Evolutionary conservation across 2,797 vertebrate species (phyloP), one percentile per base, ranked within the genome.

Genomic region (Platalea minor): DNA sequence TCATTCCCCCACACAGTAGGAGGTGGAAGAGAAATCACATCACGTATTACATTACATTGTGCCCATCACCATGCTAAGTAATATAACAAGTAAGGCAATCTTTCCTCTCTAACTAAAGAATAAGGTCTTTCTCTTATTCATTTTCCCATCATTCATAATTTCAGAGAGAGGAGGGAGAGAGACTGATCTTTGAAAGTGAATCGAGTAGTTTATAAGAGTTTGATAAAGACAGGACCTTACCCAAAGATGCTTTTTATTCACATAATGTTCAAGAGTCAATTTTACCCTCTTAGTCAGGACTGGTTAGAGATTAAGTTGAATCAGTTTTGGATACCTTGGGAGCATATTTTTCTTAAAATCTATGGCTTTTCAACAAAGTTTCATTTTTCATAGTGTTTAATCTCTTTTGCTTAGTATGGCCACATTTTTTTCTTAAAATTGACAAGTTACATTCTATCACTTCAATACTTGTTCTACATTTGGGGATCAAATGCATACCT

Each of bases 371-470:
- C 70, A 81, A 81, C 50, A 88, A 11, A 39, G 60, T 65, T 87
- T 68, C 51, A 87, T 91, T 94, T 93, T 86, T 91, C 83, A 79
- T 14, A n/a, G 29, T 35, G 25, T 77, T 95, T 90, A 89, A 91
- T 95, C 59, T 89, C 80, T 85, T 93, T 75, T 78, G 17, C 69
- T 91, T 84, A 89, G 53, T 35, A 76, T 39, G 53, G 64, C 31
- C 11, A 17, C 39, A 37, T 69, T 78, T 93, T 79, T 82, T 86
- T 80, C 59, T 91, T 90, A 75, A 86, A 69, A 73, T 79, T 45
- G 80, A 80, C 70, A 93, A 68, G 77, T 74, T 76, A 41, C 50
- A 53, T 87, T 82, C 14, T 33, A 84, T 75, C 70, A 85, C 56
- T 73, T 89, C 17, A 37, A 45, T 69, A 53, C 37, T 77, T 65